phyloP scores from a whole-genome alignment of 2,797 vertebrate genomes.

The Pelodytes ibericus region DNA sequence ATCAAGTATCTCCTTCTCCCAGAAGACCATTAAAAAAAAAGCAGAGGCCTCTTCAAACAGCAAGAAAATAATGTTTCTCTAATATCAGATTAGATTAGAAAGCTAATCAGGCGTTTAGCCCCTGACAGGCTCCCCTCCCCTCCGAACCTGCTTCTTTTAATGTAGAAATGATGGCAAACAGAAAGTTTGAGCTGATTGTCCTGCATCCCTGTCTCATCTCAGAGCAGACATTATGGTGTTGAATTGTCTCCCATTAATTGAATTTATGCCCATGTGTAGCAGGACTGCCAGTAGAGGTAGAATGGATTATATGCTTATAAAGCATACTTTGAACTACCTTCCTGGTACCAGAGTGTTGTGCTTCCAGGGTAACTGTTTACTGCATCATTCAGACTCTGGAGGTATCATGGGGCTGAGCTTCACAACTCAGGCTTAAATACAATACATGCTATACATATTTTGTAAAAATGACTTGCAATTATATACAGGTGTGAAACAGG shows the following conservation, averaged over 20 bases:
- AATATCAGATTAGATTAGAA: slow-evolving; percentile 55
- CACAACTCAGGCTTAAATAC: too few species aligned
- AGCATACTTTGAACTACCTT: slow-evolving; percentile 15
- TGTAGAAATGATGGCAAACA: slow-evolving; percentile 49
- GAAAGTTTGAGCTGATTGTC: slow-evolving; percentile 45
- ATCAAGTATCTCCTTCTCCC: slow-evolving; percentile 51
- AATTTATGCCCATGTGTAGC: slow-evolving; percentile 38
- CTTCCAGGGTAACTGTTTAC: background rate
- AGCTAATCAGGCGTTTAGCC: slow-evolving; percentile 53
- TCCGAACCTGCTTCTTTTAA: slow-evolving; percentile 46
- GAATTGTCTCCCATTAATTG: slow-evolving; percentile 46
- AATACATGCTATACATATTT: too few species aligned
- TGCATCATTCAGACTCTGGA: background rate
- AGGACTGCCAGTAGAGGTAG: slow-evolving; percentile 31
- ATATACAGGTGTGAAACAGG: too few species aligned
- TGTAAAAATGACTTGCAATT: too few species aligned
- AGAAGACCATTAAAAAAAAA: slow-evolving; percentile 47
- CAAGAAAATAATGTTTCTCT: slow-evolving; percentile 55
- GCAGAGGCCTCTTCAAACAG: slow-evolving; percentile 46
- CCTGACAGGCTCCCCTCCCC: slow-evolving; percentile 51
- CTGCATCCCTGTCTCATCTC: slow-evolving; percentile 45
- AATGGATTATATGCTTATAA: slow-evolving; percentile 40
- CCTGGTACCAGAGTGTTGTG: background rate
- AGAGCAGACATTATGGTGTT: slow-evolving; percentile 30
- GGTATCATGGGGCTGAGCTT: too few species aligned